Conservation (phyloP, 2,888 invertebrate species). For the Hydrotaea cyrtoneurina region DNA sequence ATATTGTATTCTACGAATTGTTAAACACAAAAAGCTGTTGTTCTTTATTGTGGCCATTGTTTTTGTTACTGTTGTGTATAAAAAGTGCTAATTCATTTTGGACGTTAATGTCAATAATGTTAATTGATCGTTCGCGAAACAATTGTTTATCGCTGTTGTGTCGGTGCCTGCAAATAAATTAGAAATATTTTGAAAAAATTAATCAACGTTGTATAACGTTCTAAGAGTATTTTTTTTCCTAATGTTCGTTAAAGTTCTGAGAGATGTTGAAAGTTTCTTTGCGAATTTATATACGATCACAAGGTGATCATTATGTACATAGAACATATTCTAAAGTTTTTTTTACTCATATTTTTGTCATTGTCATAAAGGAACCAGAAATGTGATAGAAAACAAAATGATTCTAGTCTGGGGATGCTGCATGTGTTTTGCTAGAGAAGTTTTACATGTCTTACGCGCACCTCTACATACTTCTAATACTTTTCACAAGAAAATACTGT, state of each 20-base stretch:
- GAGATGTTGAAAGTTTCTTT: not conserved
- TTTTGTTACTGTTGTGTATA: conserved; percentile 9
- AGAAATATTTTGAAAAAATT: not conserved
- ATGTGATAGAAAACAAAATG: too few relatives aligned
- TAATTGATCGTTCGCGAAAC: conserved; percentile 30
- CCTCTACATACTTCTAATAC: too few relatives aligned
- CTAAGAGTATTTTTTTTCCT: not conserved
- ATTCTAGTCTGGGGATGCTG: too few relatives aligned
- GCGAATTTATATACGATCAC: too few relatives aligned
- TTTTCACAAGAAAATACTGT: too few relatives aligned
- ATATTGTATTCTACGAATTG: conserved; percentile 1
- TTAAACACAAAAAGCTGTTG: not conserved
- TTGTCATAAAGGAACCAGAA: too few relatives aligned
- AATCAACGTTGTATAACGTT: not conserved
- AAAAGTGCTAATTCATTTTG: conserved; percentile 27
- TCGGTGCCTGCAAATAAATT: conserved; percentile 46
- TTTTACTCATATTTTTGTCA: too few relatives aligned
- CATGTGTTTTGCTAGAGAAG: too few relatives aligned
- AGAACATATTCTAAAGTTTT: too few relatives aligned
- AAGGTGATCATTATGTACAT: too few relatives aligned
- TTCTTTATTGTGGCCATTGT: not conserved
- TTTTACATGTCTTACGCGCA: too few relatives aligned
- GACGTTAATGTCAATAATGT: conserved; percentile 36
- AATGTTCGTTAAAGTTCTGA: not conserved
- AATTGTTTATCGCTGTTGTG: conserved; percentile 61